Evolutionary conservation across 2,797 vertebrate genomes (phyloP), one percentile per base, ranked within the genome.

Genomic region (Salmo trutta): DNA sequence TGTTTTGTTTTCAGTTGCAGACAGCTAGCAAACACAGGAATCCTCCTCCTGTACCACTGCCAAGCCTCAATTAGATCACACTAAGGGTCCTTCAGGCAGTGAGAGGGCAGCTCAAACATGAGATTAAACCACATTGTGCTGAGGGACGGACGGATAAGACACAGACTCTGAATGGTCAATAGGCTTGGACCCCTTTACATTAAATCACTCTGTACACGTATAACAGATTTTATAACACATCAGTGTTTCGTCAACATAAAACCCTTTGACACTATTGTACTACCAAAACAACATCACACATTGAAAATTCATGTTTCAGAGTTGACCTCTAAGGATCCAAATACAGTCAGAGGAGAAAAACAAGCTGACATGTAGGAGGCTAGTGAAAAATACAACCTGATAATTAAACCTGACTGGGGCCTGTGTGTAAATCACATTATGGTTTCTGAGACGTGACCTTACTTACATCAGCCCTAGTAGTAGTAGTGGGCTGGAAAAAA

Each of bases 341-440:
- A 64, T 81, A 83, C 72, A 77, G 75, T 71, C 33, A 75, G 62
- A 36, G n/a, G 56, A 15, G 56, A n/a, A 62, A 85, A 82, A 75
- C 53, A 77, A 71, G n/a, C 16, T 24, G 21, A 72, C 41, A 12
- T 14, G 41, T 14, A 47, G 10, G 41, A 47, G 24, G 19, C 75
- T 70, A 52, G 65, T 59, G 82, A 77, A 88, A 84, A 88, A 83
- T 47, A 12, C 41, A 47, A 14, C 82, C 54, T 10, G 80, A 84
- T 81, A 84, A 87, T 87, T 78, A 84, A 80, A 79, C 24, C 62
- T 73, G 79, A 80, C 79, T 62, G 21, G 64, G 41, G 24, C 21
- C 31, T 17, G 62, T 74, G 84, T 84, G 82, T 86, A 87, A 89
- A 88, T 90, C 86, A 83, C 88, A 88, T 87, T 79, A 81, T 86